Conservation (phyloP, 2,113 vertebrate species). For the Entomyzon cyanotis region DNA sequence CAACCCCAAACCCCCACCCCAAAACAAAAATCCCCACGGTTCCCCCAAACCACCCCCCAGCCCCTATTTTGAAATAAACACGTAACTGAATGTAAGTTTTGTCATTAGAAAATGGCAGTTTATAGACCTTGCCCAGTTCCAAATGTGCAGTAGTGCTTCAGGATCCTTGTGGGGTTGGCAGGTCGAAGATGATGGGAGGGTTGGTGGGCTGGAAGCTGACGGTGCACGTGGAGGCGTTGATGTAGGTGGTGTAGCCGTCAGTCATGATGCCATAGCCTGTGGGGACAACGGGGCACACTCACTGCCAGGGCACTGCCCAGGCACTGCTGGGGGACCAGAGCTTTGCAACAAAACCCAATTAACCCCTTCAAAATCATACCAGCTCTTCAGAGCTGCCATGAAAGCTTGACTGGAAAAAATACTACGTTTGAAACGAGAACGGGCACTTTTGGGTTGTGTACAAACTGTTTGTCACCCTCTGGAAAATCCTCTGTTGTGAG, state of each 20-base stretch:
- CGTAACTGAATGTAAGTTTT: conserved; percentile 75
- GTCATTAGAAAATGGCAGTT: conserved; percentile 84
- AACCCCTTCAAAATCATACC: background rate
- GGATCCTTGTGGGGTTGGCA: conserved; percentile 92
- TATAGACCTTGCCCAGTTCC: conserved; percentile 65
- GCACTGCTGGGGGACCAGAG: background rate
- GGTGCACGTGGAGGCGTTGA: conserved; percentile 95
- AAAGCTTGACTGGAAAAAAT: background rate
- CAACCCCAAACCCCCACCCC: background rate
- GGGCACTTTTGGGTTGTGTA: background rate
- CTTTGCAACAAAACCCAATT: background rate
- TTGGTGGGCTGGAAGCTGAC: conserved; percentile 99
- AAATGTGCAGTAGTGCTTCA: conserved; percentile 77
- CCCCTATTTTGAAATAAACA: conserved; percentile 81
- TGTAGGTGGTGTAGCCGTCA: conserved; percentile 94
- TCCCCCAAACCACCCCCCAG: background rate
- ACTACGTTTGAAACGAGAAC: background rate
- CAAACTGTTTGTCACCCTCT: fast-evolving
- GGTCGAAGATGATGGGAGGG: conserved; percentile 97
- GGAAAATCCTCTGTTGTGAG: background rate
- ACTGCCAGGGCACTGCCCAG: background rate
- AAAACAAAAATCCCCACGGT: background rate
- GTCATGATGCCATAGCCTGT: conserved; percentile 98
- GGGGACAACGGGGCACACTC: conserved; percentile 41
- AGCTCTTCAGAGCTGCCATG: background rate